Percentiles rank a stretch among this genome's conserved stretches.
Evolutionary conservation across 2,113 vertebrate genomes (phyloP).

Genomic region (Neodon shergylaensis): DNA sequence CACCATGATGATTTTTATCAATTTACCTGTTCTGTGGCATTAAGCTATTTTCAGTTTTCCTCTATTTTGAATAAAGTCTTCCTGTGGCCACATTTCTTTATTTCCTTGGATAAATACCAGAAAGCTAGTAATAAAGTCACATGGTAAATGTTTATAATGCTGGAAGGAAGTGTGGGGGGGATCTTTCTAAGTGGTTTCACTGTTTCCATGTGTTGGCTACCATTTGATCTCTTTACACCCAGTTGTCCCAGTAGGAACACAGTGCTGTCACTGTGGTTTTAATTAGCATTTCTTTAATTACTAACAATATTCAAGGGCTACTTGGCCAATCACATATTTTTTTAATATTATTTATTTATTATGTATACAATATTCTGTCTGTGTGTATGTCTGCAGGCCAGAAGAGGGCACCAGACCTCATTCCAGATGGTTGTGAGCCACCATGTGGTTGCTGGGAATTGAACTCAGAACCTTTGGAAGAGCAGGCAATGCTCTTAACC

Average conservation of each 20-base stretch:
- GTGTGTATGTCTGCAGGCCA: too few species aligned
- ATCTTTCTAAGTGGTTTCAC: neutral
- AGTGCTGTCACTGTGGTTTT: neutral
- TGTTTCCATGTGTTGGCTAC: neutral
- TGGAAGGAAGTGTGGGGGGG: neutral
- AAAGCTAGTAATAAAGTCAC: neutral
- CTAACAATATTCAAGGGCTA: conserved; percentile 21
- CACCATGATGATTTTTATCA: neutral
- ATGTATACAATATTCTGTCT: too few species aligned
- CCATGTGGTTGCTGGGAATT: too few species aligned
- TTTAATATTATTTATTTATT: too few species aligned
- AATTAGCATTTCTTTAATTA: conserved; percentile 17
- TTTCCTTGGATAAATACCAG: conserved; percentile 15
- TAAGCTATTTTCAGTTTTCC: neutral
- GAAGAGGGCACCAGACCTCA: too few species aligned
- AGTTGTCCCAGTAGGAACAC: neutral
- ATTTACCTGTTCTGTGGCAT: neutral
- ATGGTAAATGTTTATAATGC: neutral
- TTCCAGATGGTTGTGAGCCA: too few species aligned
- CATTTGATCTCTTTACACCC: neutral
- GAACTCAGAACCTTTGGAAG: too few species aligned
- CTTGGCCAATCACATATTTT: neutral
- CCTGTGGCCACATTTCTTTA: conserved; percentile 39
- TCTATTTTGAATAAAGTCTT: conserved; percentile 40
- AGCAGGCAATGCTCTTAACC: too few species aligned